Conservation (phyloP, 2,113 vertebrate species). For the Chloropsis cyanopogon region DNA sequence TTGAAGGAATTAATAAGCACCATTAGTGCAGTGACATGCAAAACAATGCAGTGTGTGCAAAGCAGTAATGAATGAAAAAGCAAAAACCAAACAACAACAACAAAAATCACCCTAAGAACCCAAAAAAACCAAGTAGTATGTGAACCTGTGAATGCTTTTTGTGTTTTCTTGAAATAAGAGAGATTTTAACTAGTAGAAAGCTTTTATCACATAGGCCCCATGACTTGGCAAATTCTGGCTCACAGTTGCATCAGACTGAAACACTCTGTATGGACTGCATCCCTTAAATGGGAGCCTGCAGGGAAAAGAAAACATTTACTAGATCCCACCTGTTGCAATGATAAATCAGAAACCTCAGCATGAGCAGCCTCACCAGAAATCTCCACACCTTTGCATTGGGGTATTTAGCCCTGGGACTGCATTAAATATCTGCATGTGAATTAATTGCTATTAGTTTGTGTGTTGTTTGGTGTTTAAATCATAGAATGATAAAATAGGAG, state of each 20-base stretch:
- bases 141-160: not conserved
- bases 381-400: not conserved
- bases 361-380: not conserved
- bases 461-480: not conserved
- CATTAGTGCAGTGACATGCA: not conserved
- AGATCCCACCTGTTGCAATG: not conserved
- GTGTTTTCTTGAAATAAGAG: not conserved
- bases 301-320: not conserved
- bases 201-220: not conserved
- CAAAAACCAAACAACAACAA: rapidly evolving
- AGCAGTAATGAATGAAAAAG: not conserved
- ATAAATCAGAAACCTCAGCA: not conserved
- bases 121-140: not conserved
- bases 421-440: not conserved
- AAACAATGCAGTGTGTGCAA: not conserved
- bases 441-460: not conserved
- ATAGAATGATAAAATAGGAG: not conserved
- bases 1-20: not conserved
- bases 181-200: not conserved
- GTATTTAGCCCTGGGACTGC: not conserved
- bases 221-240: not conserved
- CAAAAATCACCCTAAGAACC: not conserved
- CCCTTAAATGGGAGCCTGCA: not conserved
- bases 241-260: not conserved
- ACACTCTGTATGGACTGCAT: no score